Conservation (phyloP, 2,113 vertebrate genomes). For the Pterocles orientalis region DNA sequence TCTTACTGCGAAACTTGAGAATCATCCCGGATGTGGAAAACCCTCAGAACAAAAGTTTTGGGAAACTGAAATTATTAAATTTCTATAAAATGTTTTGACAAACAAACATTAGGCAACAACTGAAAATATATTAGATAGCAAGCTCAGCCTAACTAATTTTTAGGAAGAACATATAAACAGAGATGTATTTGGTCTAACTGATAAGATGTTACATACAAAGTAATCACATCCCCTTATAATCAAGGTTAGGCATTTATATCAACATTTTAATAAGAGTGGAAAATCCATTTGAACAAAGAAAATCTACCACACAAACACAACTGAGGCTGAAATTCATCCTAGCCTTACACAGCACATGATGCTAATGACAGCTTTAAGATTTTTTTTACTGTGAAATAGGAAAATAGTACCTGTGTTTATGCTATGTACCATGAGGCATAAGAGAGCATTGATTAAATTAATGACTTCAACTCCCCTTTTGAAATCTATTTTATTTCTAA, state of each 20-base stretch:
- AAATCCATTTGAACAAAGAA: background rate
- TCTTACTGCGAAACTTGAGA: background rate
- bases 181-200: background rate
- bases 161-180: background rate
- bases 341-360: background rate
- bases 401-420: background rate
- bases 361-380: background rate
- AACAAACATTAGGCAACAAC: background rate
- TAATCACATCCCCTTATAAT: background rate
- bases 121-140: background rate
- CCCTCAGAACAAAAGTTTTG: background rate
- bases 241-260: background rate
- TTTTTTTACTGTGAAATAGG: background rate
- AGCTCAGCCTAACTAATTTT: background rate
- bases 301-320: background rate
- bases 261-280: background rate
- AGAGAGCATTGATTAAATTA: background rate
- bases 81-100: background rate
- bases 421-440: background rate
- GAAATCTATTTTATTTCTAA: background rate
- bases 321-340: background rate
- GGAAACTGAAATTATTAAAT: background rate
- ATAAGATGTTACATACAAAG: background rate
- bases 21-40: background rate
- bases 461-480: background rate